These are phyloP conservation scores for Choloepus didactylus DNA, from an alignment of 2,797 vertebrate species.

Conservation along the genomic window DNA sequence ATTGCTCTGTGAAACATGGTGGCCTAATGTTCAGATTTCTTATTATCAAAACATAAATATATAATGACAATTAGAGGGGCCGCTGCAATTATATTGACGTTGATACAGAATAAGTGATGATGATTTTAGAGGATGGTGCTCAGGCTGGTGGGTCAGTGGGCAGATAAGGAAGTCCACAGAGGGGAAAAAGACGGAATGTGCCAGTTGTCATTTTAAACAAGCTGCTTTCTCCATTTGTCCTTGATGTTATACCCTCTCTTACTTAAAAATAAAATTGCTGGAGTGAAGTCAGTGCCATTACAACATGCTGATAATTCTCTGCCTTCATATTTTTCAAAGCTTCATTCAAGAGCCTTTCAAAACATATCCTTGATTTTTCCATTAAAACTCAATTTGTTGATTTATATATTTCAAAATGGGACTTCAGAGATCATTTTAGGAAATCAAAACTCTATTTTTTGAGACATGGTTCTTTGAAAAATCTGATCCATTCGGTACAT, in stretches of 20 bases:
- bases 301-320: conserved; percentile 51
- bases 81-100: accelerated
- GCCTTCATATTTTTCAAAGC: conserved; percentile 67
- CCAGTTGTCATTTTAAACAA: background rate
- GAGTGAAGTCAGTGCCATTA: background rate
- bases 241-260: conserved; percentile 37
- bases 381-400: conserved; percentile 84
- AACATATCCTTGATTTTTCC: conserved; percentile 76
- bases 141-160: background rate
- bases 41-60: background rate
- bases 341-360: conserved; percentile 56
- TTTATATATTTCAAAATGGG: conserved; percentile 74
- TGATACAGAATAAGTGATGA: background rate
- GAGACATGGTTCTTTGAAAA: conserved; percentile 78
- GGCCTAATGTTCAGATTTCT: background rate
- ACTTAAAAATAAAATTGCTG: conserved; percentile 58
- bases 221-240: conserved; percentile 54
- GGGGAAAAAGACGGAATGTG: background rate
- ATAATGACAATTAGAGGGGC: background rate
- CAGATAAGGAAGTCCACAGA: background rate
- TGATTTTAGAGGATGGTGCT: background rate
- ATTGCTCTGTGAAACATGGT: background rate
- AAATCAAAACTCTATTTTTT: conserved; percentile 82
- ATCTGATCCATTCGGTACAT: conserved; percentile 72
- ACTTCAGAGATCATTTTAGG: conserved; percentile 81